Evolutionary conservation across 2,888 invertebrate species (phyloP), one percentile per base, ranked within the genome.

Genomic region (Acrobasis repandana): DNA sequence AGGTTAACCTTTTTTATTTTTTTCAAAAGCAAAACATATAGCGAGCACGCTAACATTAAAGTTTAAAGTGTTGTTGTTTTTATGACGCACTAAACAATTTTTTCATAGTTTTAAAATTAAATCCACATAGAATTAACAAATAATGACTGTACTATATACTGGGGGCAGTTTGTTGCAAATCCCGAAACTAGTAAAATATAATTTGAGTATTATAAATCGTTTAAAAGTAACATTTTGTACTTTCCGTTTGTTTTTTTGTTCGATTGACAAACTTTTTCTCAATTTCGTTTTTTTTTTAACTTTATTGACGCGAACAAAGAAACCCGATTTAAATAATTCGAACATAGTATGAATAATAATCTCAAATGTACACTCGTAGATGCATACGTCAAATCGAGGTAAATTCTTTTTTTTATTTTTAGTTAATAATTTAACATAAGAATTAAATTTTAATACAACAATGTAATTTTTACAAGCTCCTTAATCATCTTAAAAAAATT

Each of bases 351-450:
- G 5, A 46, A 46, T 11, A 46, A 11, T 46, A 46, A 46, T 46
- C 11, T n/a, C 15, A 46, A 46, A 46, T 46, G 46, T 46, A 46
- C 15, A 4, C 15, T n/a, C 11, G n/a, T 46, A n/a, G 15, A 11
- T 46, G n/a, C n/a, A n/a, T n/a, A n/a, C n/a, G n/a, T n/a, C n/a
- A n/a, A n/a, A n/a, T n/a, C n/a, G n/a, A n/a, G 15, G 15, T 11
- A 46, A 46, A 46, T 46, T 5, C n/a, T 9, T 46, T 50, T 20
- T n/a, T 50, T 50, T n/a, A n/a, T 50, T 50, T 10, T 20, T 20
- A 10, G 2, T 20, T 50, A 9, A 50, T 4, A 20, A 50, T 20
- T 10, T 20, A 50, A 10, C 5, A 46, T 4, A 63, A 67, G 62
- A 65, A 34, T 34, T 34, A n/a, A n/a, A n/a, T n/a, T n/a, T n/a